A percentile compares a stretch with the other conserved stretches of the same genome.
Evolutionary conservation across 2,888 invertebrate species (phyloP).

Genomic region (Scrobipalpa atriplicella): DNA sequence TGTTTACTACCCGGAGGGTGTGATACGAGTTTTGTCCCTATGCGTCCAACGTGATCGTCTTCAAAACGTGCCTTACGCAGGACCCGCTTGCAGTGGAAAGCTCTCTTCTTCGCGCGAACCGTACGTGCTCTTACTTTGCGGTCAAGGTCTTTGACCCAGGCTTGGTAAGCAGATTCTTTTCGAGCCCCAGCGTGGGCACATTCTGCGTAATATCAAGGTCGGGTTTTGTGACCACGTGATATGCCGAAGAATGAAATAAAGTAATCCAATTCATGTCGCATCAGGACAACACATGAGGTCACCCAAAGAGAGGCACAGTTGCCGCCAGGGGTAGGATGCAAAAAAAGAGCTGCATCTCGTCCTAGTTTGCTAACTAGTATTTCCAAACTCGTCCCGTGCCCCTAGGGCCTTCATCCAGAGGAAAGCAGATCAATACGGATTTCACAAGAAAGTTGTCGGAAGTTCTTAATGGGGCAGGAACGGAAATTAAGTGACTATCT

Average conservation of each 20-base stretch:
- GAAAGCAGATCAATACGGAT: constrained; percentile 19
- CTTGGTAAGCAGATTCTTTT: constrained; percentile 30
- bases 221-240: constrained; percentile 23
- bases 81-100: constrained; percentile 26
- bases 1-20: constrained; percentile 28
- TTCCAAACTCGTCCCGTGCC: constrained; percentile 32
- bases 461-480: background rate
- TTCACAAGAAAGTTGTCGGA: constrained; percentile 23
- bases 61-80: constrained; percentile 24
- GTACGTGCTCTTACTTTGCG: constrained; percentile 27
- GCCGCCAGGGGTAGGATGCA: background rate
- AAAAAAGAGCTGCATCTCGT: constrained; percentile 33
- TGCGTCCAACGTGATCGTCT: constrained; percentile 21
- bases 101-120: constrained; percentile 20
- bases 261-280: constrained; percentile 10
- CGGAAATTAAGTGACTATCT: constrained; percentile 11
- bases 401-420: background rate
- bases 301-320: constrained; percentile 19
- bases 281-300: constrained; percentile 26
- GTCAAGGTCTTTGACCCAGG: constrained; percentile 30
- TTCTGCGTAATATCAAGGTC: constrained; percentile 30
- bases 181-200: constrained; percentile 25
- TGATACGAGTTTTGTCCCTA: constrained; percentile 25
- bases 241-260: constrained; percentile 24
- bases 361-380: constrained; percentile 31